Evolutionary conservation across 2,797 vertebrate species (phyloP).

Genomic region (Toxotes lorentzi): DNA sequence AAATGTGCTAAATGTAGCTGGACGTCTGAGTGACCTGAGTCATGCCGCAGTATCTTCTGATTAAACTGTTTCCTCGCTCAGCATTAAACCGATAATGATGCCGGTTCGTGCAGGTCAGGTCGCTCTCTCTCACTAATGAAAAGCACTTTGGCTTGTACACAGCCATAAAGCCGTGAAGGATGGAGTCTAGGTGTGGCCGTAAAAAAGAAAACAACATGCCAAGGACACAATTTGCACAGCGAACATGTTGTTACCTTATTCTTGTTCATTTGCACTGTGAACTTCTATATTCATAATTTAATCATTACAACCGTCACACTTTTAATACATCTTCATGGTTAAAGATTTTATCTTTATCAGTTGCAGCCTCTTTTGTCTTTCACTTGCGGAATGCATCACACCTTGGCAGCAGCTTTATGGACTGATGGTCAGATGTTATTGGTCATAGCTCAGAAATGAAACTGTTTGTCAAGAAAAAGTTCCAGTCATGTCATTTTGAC

Average conservation of each 20-base stretch:
- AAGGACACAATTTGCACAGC: background rate
- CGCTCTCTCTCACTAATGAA: conserved; percentile 8
- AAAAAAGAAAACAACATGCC: background rate
- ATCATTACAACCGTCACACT: background rate
- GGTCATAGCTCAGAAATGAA: background rate
- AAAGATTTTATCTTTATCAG: background rate
- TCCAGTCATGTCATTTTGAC: background rate
- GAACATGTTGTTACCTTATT: background rate
- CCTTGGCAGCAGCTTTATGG: background rate
- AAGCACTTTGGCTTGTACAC: conserved; percentile 1
- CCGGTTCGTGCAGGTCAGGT: background rate
- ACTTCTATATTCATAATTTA: background rate
- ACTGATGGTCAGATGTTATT: background rate
- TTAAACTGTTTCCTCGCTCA: background rate
- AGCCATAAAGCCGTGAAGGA: conserved; percentile 20
- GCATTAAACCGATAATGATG: background rate
- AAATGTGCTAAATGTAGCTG: too few relatives aligned
- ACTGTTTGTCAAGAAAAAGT: background rate
- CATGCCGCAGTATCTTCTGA: background rate
- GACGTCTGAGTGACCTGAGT: background rate
- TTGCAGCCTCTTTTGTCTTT: too few relatives aligned
- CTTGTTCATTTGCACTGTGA: background rate
- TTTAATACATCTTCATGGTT: background rate
- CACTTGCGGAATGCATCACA: too few relatives aligned
- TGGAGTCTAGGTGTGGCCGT: background rate